Evolutionary conservation across 2,113 vertebrate species (phyloP).

Genomic region (Danio rerio): GRCz12tu NC_133186.1:33129501-33130000

Average conservation of each 20-base stretch:
- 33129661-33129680: slow-evolving; percentile 39
- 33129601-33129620: slow-evolving; percentile 11
- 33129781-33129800: slow-evolving; percentile 53
- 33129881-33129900: background rate
- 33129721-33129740: slow-evolving; percentile 36
- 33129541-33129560: background rate
- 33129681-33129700: slow-evolving; percentile 32
- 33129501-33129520: background rate
- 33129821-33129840: slow-evolving; percentile 52
- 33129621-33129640: slow-evolving; percentile 12
- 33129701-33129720: slow-evolving; percentile 17
- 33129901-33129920: too few species aligned
- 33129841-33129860: slow-evolving; percentile 36
- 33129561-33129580: background rate
- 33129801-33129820: slow-evolving; percentile 54
- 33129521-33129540: background rate
- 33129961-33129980: too few species aligned
- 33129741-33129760: slow-evolving; percentile 38
- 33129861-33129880: slow-evolving; percentile 41
- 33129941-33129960: too few species aligned
- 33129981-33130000: too few species aligned
- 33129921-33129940: too few species aligned
- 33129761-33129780: slow-evolving; percentile 43
- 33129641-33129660: slow-evolving; percentile 25
- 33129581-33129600: slow-evolving; percentile 17